Evolutionary conservation across 1,140 invertebrate genomes (phyloP), one percentile per base, ranked within the genome.

Genomic region (Eulimnadia texana): DNA sequence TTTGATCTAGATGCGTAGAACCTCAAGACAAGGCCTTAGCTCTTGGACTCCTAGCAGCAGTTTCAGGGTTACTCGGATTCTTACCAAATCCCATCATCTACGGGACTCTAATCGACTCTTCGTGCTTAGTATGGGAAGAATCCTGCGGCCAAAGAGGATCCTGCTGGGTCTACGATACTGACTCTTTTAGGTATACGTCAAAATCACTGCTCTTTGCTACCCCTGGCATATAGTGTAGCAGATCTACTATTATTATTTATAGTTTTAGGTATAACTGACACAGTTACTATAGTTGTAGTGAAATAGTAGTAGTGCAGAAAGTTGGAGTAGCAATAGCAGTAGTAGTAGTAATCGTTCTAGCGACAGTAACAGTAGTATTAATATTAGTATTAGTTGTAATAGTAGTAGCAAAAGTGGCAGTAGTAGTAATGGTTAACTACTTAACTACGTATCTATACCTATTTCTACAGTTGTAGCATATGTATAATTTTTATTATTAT

Each of bases 121-220:
- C 72, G n/a, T 73, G 72, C 52, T 56, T 71, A 2, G 70, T 71
- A 16, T 73, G 72, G 72, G 68, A 71, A 24, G 64, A 70, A 20
- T 66, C 61, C 19, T 72, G 72, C 63, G 70, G 68, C 1, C 64
- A 65, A 22, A 62, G 22, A 16, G 70, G 70, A 6, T 68, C 71
- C 10, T 73, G 72, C 63, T 68, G 70, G 28, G 52, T 73, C 2
- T 73, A 74, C 59, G 68, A 74, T 63, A 64, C 67, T 9, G 64
- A 60, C 28, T 64, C 65, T 25, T 70, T 73, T 58, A 66, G 72
- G 33, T 64, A 60, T 54, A n/a, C n/a, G n/a, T n/a, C n/a, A n/a
- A n/a, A n/a, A n/a, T n/a, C n/a, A n/a, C n/a, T n/a, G n/a, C n/a
- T n/a, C n/a, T n/a, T n/a, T n/a, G n/a, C n/a, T n/a, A n/a, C n/a